These are phyloP conservation scores for Drosophila infuscata DNA, from an alignment of 2,888 invertebrate species.

Conservation along the genomic window DNA sequence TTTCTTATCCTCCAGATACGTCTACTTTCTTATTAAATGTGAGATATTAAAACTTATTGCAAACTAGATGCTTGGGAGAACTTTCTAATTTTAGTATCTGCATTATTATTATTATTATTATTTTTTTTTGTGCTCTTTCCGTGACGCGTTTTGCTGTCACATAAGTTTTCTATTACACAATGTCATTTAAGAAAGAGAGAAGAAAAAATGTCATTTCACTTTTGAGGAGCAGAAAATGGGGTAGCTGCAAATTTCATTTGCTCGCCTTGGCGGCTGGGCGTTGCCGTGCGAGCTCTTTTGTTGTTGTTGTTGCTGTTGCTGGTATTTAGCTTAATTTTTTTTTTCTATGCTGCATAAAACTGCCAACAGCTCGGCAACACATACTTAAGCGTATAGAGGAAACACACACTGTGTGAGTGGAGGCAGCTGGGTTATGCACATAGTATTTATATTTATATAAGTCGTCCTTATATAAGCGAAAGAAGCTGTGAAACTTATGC, in stretches of 20 bases:
- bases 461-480: slow-evolving; percentile 69
- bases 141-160: slow-evolving; percentile 30
- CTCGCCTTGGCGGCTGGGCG: slow-evolving; percentile 35
- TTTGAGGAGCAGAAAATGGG: slow-evolving; percentile 40
- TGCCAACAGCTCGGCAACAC: slow-evolving; percentile 78
- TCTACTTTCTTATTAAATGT: slow-evolving; percentile 14
- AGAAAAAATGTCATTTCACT: slow-evolving; percentile 33
- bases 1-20: background rate
- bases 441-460: slow-evolving; percentile 79
- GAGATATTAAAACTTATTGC: slow-evolving; percentile 28
- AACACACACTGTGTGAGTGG: slow-evolving; percentile 22
- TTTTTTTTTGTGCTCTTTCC: slow-evolving; percentile 8
- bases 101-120: slow-evolving; percentile 8
- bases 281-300: slow-evolving; percentile 32
- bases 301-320: slow-evolving; percentile 20
- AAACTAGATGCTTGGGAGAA: slow-evolving; percentile 14
- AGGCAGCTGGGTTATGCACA: slow-evolving; percentile 74
- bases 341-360: slow-evolving; percentile 51
- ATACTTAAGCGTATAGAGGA: slow-evolving; percentile 59
- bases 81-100: slow-evolving; percentile 15
- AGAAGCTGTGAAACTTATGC: slow-evolving; percentile 82
- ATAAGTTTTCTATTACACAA: slow-evolving; percentile 65
- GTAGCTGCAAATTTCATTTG: slow-evolving; percentile 71
- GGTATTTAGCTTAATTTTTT: slow-evolving; percentile 29
- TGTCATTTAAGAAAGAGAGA: slow-evolving; percentile 47